These are phyloP conservation scores for Oxyruncus cristatus DNA, from an alignment of 2,113 vertebrate genomes.

Conservation along the genomic window DNA sequence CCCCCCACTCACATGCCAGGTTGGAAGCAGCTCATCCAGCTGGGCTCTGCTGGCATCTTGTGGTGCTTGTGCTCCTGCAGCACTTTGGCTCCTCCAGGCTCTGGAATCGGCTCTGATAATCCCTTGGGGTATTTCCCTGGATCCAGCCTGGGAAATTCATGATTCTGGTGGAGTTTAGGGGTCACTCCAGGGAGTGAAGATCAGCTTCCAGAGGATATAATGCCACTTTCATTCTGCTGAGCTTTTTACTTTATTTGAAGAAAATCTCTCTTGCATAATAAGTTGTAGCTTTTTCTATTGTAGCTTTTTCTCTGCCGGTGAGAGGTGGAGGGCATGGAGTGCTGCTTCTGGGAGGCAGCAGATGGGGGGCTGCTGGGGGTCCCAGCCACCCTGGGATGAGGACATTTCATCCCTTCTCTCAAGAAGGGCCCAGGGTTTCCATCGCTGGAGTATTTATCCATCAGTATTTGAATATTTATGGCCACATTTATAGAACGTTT, in stretches of 20 bases:
- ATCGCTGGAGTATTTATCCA: background rate
- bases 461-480: background rate
- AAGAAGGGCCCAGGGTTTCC: background rate
- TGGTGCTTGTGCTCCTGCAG: background rate
- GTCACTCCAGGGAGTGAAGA: background rate
- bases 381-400: background rate
- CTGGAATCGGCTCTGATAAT: background rate
- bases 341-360: background rate
- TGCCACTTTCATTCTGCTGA: background rate
- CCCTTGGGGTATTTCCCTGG: rapidly evolving
- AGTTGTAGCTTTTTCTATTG: background rate
- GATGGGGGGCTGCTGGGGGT: too few species aligned
- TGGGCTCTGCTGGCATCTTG: background rate
- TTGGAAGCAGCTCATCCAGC: background rate
- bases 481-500: background rate
- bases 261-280: background rate
- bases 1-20: rapidly evolving
- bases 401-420: background rate
- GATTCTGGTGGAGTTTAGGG: background rate
- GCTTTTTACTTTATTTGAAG: background rate
- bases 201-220: background rate
- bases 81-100: rapidly evolving
- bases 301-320: rapidly evolving
- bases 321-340: background rate
- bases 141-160: background rate